These are phyloP conservation scores for Druon quercuslanigerum DNA, from an alignment of 1,140 invertebrate species.

Conservation along the genomic window DNA sequence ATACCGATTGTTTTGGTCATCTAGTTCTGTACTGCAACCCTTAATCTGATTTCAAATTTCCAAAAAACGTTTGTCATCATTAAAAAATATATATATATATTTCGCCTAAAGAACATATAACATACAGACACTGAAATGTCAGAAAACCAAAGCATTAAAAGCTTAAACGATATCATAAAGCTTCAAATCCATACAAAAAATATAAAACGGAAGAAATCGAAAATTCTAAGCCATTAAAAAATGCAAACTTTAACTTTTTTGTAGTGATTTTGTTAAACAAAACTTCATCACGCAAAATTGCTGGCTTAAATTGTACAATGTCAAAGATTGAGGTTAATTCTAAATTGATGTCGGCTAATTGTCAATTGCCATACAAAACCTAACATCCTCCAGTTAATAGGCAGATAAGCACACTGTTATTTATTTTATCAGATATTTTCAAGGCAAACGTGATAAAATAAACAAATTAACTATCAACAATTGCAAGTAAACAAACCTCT, in stretches of 20 bases:
- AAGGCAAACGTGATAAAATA: not conserved
- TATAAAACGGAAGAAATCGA: too few relatives aligned
- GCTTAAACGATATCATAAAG: too few relatives aligned
- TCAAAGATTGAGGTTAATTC: conserved; percentile 33
- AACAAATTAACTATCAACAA: conserved; percentile 29
- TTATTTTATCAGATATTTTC: not conserved
- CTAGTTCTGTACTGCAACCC: too few relatives aligned
- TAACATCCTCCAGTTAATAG: not conserved
- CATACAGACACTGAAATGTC: too few relatives aligned
- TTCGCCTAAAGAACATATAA: too few relatives aligned
- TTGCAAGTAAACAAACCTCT: conserved; percentile 75
- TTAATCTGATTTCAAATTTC: not conserved
- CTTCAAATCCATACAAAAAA: too few relatives aligned
- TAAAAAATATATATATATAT: not conserved
- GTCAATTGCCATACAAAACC: not conserved
- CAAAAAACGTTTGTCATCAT: not conserved
- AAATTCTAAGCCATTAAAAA: not conserved
- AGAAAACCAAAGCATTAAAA: too few relatives aligned
- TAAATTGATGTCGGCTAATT: not conserved
- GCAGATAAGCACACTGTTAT: not conserved
- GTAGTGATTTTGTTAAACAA: not conserved
- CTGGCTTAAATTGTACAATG: conserved; percentile 31
- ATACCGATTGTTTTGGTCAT: too few relatives aligned
- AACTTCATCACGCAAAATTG: conserved; percentile 41
- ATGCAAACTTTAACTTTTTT: too few relatives aligned